Evolutionary conservation across 2,888 invertebrate species (phyloP), one percentile per base, ranked within the genome.

Genomic region (Cerastis leucographa): DNA sequence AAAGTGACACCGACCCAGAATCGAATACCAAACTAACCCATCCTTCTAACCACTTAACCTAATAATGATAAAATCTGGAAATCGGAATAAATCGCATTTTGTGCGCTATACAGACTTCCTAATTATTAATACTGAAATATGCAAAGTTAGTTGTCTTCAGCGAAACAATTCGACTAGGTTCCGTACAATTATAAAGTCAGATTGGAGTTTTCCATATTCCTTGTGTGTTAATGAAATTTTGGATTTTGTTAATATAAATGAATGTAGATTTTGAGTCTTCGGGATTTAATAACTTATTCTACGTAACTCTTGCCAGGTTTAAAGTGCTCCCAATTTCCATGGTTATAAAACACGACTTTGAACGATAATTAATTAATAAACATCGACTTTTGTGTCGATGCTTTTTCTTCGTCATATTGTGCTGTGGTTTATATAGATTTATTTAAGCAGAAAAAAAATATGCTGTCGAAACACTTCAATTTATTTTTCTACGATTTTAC

Each of bases 41-140:
- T 40, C 67, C 17, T 35, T 40, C 9, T 62, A 80, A 83, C 78
- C n/a, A 66, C 81, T 8, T 25, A 68, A 22, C 85, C 29, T 1
- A 17, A 62, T 14, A 49, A n/a, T n/a, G 6, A 17, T 71, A 49
- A 77, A 91, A 90, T 89, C 89, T 85, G 89, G 87, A 91, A 92
- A 91, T 92, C 86, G 85, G 88, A 90, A 92, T 89, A 92, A 94
- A 94, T 94, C 93, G 91, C 89, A 91, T 94, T 91, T 89, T 77
- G 80, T 88, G 76, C 92, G 92, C 90, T 90, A 88, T 89, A 90
- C 83, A 89, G 91, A 87, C 61, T 88, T 88, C 90, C 90, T 94
- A 93, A 94, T 94, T 94, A 94, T 93, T 94, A 94, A 94, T 93
- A 94, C 90, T 90, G 93, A 91, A 95, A 94, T 96, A 95, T 96